These are phyloP conservation scores for Harpalus rufipes DNA, from an alignment of 2,888 invertebrate genomes.

Conservation along the genomic window DNA sequence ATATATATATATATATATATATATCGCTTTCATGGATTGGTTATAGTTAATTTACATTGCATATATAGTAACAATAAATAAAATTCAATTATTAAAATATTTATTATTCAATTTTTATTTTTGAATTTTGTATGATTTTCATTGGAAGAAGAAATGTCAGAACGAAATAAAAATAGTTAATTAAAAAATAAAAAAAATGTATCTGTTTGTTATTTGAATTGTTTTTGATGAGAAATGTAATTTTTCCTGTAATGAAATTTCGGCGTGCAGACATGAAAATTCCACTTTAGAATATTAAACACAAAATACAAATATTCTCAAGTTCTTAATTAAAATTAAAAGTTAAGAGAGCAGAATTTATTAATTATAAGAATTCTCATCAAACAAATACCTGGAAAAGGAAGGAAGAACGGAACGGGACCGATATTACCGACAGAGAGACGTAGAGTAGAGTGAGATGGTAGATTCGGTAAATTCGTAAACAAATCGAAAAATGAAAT, in stretches of 20 bases:
- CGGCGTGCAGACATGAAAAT: constrained; percentile 52
- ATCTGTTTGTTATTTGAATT: constrained; percentile 47
- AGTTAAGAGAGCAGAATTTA: constrained; percentile 70
- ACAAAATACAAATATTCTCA: constrained; percentile 63
- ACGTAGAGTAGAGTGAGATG: constrained; percentile 66
- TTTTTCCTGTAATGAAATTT: constrained; percentile 55
- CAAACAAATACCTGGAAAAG: constrained; percentile 65
- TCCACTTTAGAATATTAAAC: constrained; percentile 59
- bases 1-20: too few relatives aligned
- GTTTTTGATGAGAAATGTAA: constrained; percentile 48
- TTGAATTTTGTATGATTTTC: neutral
- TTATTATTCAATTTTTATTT: neutral
- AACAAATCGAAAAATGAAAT: constrained; percentile 64
- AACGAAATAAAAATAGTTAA: constrained; percentile 24
- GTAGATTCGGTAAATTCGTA: constrained; percentile 55
- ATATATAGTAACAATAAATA: too few relatives aligned
- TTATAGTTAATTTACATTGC: too few relatives aligned
- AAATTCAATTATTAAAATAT: too few relatives aligned
- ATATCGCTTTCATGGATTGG: too few relatives aligned
- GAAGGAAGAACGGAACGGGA: constrained; percentile 49
- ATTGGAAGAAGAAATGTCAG: neutral
- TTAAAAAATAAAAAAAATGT: constrained; percentile 33
- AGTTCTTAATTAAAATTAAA: constrained; percentile 69
- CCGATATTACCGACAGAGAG: constrained; percentile 63
- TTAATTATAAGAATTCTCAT: constrained; percentile 71